These are phyloP conservation scores for Eira barbara DNA, from an alignment of 2,113 vertebrate species.

Conservation along the genomic window DNA sequence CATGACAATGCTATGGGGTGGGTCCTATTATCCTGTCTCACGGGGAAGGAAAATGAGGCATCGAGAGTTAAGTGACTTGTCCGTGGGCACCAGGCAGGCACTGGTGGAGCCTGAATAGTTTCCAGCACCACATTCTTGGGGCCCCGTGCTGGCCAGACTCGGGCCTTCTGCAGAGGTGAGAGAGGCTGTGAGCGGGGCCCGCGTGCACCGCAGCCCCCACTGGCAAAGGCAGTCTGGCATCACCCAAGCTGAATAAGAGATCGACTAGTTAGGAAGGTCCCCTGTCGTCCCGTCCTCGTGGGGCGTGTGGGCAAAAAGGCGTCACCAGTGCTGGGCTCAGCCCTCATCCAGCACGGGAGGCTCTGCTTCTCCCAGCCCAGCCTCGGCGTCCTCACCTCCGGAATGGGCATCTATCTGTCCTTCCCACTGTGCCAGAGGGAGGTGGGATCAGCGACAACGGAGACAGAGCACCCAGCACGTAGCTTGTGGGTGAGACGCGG, in stretches of 20 bases:
- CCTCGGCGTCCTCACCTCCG: neutral
- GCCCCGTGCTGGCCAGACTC: no score
- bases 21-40: neutral
- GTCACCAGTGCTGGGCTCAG: accelerated
- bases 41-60: neutral
- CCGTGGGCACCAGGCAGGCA: neutral
- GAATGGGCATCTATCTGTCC: neutral
- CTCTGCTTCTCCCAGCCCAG: neutral
- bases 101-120: neutral
- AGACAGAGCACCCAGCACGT: neutral
- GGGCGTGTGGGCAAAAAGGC: neutral
- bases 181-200: accelerated
- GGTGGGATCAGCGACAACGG: neutral
- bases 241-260: no score
- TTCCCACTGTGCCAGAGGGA: neutral
- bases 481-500: accelerated
- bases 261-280: neutral
- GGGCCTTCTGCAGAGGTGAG: neutral
- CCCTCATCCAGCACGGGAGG: neutral
- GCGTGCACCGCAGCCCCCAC: neutral
- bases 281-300: accelerated
- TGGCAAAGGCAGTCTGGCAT: neutral
- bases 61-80: neutral
- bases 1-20: accelerated
- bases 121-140: neutral